Base-by-base conservation (phyloP, 1,140 invertebrate genomes). In the Ptiloglossa arizonensis region DNA sequence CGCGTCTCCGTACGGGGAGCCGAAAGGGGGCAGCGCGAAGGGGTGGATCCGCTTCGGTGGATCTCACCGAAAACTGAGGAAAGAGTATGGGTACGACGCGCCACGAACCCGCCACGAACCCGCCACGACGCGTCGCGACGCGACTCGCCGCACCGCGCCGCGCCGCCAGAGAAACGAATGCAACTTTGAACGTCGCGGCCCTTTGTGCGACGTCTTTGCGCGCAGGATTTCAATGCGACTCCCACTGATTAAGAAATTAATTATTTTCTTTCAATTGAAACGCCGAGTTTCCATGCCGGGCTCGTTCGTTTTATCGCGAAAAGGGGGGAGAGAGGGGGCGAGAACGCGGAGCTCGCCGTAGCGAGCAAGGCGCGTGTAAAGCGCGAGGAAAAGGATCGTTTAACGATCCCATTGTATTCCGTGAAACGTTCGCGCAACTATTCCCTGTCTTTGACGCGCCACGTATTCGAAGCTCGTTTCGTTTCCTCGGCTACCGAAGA, bases 11-110 rank as follows among this genome's bases (percentile, higher is more conserved):
- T 67, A 46, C 79, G 44, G 68, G 60, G 67, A 52, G 27, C 48
- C 50, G 60, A 27, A 56, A 60, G 67, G 64, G 24, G 54, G 50
- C 29, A 56, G 68, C 56, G 60, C 35, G 22, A 59, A 78, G 80
- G 67, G 75, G 75, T 62, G 68, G 75, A 59, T 62, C 46, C 67
- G 68, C 67, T 52, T 63, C 67, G 75, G 24, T 54, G 75, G 59
- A 77, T 77, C 75, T 77, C 67, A 70, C 75, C 67, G 75, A 77
- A 70, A 81, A 84, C 73, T 73, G 71, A 77, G 80, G 69, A 77
- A 70, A 60, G 73, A 19, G 60, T 41, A 60, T 41, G 69, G n/a
- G 44, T 59, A 60, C 68, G 27, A 59, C 38, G 68, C 68, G 68
- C 35, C 35, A n/a, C n/a, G n/a, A n/a, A n/a, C n/a, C n/a, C n/a